Conservation (phyloP, 2,113 vertebrate genomes). For the Uria aalge region DNA sequence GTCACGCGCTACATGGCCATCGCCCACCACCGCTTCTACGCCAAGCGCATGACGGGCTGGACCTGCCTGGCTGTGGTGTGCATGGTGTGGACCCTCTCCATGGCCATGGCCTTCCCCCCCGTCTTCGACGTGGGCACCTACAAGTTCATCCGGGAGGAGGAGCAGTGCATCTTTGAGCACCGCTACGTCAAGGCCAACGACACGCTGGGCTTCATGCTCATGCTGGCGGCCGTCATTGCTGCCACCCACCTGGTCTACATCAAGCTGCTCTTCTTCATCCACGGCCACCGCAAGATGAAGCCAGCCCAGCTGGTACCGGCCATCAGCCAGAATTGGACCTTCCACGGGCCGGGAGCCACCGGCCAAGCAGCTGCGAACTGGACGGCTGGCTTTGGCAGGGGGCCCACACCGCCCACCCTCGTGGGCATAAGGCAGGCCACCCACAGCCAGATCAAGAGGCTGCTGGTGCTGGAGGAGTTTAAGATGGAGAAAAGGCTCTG, state of each 20-base stretch:
- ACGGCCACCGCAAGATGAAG: constrained; percentile 96
- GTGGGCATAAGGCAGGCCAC: constrained; percentile 91
- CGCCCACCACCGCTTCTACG: constrained; percentile 94
- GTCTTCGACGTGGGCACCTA: constrained; percentile 93
- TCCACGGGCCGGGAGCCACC: constrained; percentile 93
- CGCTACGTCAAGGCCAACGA: constrained; percentile 92
- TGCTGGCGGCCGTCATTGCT: constrained; percentile 88
- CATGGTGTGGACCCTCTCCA: constrained; percentile 93
- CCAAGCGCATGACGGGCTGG: constrained; percentile 92
- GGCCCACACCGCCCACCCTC: constrained; percentile 92
- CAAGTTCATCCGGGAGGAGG: constrained; percentile 90
- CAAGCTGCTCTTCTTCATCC: constrained; percentile 95
- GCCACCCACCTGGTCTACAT: constrained; percentile 92
- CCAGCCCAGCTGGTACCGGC: constrained; percentile 93
- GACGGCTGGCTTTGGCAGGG: constrained; percentile 94
- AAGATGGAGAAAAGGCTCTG: constrained; percentile 95
- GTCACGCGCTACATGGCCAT: constrained; percentile 97
- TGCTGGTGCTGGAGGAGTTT: constrained; percentile 94
- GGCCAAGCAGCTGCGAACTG: constrained; percentile 96
- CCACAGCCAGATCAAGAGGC: constrained; percentile 86
- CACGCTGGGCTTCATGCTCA: constrained; percentile 93
- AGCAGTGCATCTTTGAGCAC: constrained; percentile 95
- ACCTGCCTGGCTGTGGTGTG: constrained; percentile 91
- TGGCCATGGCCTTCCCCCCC: constrained; percentile 93
- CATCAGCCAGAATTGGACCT: constrained; percentile 98